These are phyloP conservation scores for Podarcis siculus DNA, from an alignment of 2,797 vertebrate species.

Conservation along the genomic window DNA sequence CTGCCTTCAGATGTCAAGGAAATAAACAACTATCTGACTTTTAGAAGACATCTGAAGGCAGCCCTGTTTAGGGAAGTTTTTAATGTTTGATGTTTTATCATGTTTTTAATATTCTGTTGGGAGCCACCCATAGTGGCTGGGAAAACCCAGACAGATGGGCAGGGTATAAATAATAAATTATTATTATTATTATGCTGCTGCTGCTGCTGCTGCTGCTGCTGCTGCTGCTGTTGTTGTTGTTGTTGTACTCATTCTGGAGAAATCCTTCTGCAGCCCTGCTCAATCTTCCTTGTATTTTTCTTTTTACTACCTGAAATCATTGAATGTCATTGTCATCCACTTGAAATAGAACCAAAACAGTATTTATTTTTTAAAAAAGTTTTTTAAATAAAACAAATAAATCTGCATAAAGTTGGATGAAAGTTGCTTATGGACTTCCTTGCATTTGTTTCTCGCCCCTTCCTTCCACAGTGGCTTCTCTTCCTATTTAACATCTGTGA, in stretches of 20 bases:
- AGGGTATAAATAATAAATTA: too few species aligned
- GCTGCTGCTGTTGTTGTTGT: too few species aligned
- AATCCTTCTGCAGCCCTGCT: not conserved
- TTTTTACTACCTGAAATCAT: not conserved
- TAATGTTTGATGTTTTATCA: too few species aligned
- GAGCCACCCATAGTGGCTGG: too few species aligned
- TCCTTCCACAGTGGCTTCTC: conserved; percentile 40
- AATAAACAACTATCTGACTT: too few species aligned
- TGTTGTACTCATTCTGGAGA: not conserved
- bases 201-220: not conserved
- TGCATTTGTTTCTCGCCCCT: conserved; percentile 36
- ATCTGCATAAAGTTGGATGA: not conserved
- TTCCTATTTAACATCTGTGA: conserved; percentile 29
- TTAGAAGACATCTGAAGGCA: too few species aligned
- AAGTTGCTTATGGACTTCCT: not conserved
- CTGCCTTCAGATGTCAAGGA: too few species aligned
- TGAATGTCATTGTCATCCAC: not conserved
- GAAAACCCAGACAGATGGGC: too few species aligned
- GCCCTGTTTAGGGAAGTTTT: too few species aligned
- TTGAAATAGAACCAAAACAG: not conserved
- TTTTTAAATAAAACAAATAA: not conserved
- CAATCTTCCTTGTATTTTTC: not conserved
- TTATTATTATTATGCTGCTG: too few species aligned
- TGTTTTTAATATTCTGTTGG: too few species aligned
- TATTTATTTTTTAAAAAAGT: not conserved